Evolutionary conservation across 1,140 invertebrate species (phyloP), one percentile per base, ranked within the genome.

Genomic region (Akabosia matsudoensis): DNA sequence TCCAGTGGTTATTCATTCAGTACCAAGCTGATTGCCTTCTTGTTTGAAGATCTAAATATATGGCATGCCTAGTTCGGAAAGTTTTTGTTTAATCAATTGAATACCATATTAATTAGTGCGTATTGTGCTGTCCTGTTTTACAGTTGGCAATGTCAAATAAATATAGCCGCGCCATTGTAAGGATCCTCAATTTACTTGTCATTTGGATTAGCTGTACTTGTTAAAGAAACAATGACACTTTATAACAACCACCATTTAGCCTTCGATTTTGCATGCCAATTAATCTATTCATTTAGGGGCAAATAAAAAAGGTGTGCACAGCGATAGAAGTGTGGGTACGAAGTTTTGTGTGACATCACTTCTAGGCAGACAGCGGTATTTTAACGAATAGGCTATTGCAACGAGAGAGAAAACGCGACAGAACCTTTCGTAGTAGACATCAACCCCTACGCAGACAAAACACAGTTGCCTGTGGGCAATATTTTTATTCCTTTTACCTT

Each of bases 201-300:
- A n/a, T n/a, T n/a, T n/a, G n/a, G n/a, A n/a, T n/a, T n/a, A n/a
- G n/a, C n/a, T n/a, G n/a, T n/a, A n/a, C n/a, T n/a, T n/a, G n/a
- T 13, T 51, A 51, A 61, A 61, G 13, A n/a, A 7, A 61, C 24
- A 61, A 61, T 61, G 24, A 61, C 24, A 10, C 13, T 61, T 61
- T 10, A 10, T 22, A n/a, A 10, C 4, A 14, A 16, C 54, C 54
- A 61, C 54, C 54, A 61, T 61, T 22, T 61, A 61, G 13, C n/a
- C 14, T 51, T 51, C 24, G 13, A 16, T 24, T 22, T 61, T 61
- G 24, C 24, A 7, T 24, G 54, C 54, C 54, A 61, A 61, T 61
- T 61, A 61, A 61, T 61, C 13, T 67, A 67, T 67, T 67, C 61
- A 67, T 67, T n/a, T n/a, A n/a, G n/a, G 31, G 31, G 28, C 61